Base-by-base conservation (phyloP, 2,888 invertebrate genomes). In the Embidobia sp. region DNA sequence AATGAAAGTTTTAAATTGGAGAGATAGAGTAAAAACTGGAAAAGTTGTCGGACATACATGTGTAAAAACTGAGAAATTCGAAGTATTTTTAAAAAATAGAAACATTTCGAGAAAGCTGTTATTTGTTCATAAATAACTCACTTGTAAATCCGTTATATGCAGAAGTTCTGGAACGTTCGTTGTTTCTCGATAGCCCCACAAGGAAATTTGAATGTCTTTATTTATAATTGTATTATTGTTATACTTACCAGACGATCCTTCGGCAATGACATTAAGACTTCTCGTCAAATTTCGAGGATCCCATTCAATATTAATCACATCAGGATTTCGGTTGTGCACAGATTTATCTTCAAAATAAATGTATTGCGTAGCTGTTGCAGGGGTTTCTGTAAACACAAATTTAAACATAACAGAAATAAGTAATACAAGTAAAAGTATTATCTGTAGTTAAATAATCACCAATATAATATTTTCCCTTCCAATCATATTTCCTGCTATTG, bases 401-500 rank as follows among this genome's bases (percentile, higher is more conserved):
- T 31, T 27, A 15, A 27, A 27, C 10, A 7, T 35, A 33, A 22
- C 6, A 29, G 19, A 35, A 19, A 19, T 1, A 35, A 13, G 19
- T 3, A 35, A 3, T 13, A n/a, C n/a, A n/a, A n/a, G n/a, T n/a
- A n/a, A n/a, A n/a, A n/a, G n/a, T n/a, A n/a, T n/a, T n/a, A n/a
- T n/a, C n/a, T n/a, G n/a, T n/a, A n/a, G 8, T 40, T 5, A 1
- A 42, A 10, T 10, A 35, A 93, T 92, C 91, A 97, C 97, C 97
- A 76, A 98, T 95, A 86, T 97, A 97, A 90, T 94, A 97, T 90
- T 93, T 94, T 81, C 97, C 97, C 84, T 95, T 95, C 95, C 97
- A 97, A 84, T 96, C 95, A 88, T 94, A 98, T 46, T 93, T 93
- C 70, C 94, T 94, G 69, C 94, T 95, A 19, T 84, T 84, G 51